Percentiles rank a stretch among this genome's conserved stretches.
phyloP scores from a whole-genome alignment of 2,113 vertebrate species.

The Bostrychus sinensis region DNA sequence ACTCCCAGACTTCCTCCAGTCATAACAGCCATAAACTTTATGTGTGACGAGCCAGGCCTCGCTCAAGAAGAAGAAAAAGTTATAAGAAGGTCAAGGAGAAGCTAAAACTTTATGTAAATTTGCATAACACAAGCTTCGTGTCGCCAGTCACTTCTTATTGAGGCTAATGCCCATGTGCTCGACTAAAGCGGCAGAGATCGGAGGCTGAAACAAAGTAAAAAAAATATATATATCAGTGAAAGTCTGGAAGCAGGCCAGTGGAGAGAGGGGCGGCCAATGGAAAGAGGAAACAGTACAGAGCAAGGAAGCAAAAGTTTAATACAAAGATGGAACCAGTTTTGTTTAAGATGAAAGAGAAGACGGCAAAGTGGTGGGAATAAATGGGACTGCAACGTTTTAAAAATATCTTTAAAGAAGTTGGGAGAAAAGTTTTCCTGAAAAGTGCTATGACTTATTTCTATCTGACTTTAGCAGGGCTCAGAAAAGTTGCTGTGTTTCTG shows the following conservation, averaged over 20 bases:
- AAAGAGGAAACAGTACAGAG: not conserved
- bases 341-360: too few species aligned
- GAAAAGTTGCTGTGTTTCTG: too few species aligned
- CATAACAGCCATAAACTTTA: not conserved
- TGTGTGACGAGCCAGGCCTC: not conserved
- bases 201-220: not conserved
- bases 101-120: not conserved
- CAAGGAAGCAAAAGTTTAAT: not conserved
- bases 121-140: not conserved
- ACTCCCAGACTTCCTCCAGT: not conserved
- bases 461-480: too few species aligned
- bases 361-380: not conserved
- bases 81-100: not conserved
- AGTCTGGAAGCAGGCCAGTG: not conserved
- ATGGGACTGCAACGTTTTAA: not conserved
- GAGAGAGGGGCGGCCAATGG: not conserved
- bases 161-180: not conserved
- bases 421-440: too few species aligned
- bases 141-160: not conserved
- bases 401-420: too few species aligned
- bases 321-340: not conserved
- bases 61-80: not conserved
- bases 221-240: not conserved
- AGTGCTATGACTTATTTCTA: too few species aligned
- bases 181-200: not conserved